Conservation (phyloP, 2,113 vertebrate species). For the Gambusia holbrooki region DNA sequence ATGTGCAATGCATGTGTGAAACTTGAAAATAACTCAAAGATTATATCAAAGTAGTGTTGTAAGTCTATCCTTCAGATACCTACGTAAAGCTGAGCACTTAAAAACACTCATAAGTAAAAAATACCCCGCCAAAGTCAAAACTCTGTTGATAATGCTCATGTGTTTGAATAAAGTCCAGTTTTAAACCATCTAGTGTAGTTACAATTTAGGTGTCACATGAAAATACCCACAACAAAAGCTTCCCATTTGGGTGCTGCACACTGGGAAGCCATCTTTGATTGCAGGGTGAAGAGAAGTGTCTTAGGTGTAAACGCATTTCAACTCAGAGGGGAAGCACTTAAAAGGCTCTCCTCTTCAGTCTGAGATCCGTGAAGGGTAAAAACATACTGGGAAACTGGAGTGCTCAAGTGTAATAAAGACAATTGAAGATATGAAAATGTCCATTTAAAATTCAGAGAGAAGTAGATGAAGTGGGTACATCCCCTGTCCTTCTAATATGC, state of each 20-base stretch:
- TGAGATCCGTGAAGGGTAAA: constrained; percentile 68
- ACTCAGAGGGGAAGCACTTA: constrained; percentile 61
- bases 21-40: constrained; percentile 51
- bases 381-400: constrained; percentile 47
- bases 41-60: constrained; percentile 63
- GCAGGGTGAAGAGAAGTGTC: constrained; percentile 43
- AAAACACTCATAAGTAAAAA: constrained; percentile 10
- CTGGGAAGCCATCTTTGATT: constrained; percentile 43
- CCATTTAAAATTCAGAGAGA: constrained; percentile 41
- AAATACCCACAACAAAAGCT: constrained; percentile 11
- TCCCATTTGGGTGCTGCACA: constrained; percentile 31
- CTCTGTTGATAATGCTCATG: constrained; percentile 30
- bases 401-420: constrained; percentile 63
- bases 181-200: constrained; percentile 20
- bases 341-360: constrained; percentile 45
- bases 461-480: constrained; percentile 5
- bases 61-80: constrained; percentile 56
- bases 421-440: constrained; percentile 48
- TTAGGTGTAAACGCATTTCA: constrained; percentile 53
- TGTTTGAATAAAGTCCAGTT: constrained; percentile 16
- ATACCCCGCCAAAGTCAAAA: constrained; percentile 11
- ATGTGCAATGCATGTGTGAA: neutral
- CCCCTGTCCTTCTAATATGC: neutral
- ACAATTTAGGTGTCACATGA: neutral
- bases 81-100: constrained; percentile 46